phyloP scores from a whole-genome alignment of 35 echinoderm and acorn worm species.

The Holothuria glaberrima region DNA sequence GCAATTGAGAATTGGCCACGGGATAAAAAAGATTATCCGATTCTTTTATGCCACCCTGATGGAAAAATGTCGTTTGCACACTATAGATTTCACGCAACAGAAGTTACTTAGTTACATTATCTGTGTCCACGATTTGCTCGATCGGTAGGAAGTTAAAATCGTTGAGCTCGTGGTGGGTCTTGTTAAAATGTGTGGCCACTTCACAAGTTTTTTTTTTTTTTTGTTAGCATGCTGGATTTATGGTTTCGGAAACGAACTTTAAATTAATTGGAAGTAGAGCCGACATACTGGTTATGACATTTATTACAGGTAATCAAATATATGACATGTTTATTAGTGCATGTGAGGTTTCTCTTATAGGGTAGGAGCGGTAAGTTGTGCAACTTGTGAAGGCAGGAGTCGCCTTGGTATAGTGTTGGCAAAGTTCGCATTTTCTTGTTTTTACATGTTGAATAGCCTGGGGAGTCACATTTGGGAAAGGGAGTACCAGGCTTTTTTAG shows the following conservation, averaged over 20 bases:
- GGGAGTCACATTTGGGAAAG: neutral
- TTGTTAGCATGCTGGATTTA: neutral
- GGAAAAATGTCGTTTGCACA: too few species aligned
- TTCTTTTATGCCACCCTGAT: neutral
- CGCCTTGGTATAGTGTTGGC: neutral
- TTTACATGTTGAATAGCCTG: slow-evolving; percentile 21
- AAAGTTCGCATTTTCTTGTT: neutral
- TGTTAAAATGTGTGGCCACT: slow-evolving; percentile 24
- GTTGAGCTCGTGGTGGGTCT: neutral
- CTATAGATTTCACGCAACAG: neutral
- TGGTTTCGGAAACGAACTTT: slow-evolving; percentile 29
- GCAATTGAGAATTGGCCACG: neutral
- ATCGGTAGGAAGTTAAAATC: slow-evolving; percentile 14
- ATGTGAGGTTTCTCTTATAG: neutral
- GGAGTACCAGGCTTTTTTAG: neutral
- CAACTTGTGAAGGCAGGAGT: slow-evolving; percentile 25
- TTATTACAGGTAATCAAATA: slow-evolving; percentile 27
- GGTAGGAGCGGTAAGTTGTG: neutral
- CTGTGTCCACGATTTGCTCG: slow-evolving; percentile 13
- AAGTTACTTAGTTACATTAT: slow-evolving; percentile 17
- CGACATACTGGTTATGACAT: slow-evolving; percentile 9
- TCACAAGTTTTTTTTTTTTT: neutral
- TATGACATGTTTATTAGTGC: neutral
- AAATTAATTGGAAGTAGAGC: neutral
- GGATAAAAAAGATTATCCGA: neutral